phyloP scores from a whole-genome alignment of 2,113 vertebrate genomes.

The Natator depressus region DNA sequence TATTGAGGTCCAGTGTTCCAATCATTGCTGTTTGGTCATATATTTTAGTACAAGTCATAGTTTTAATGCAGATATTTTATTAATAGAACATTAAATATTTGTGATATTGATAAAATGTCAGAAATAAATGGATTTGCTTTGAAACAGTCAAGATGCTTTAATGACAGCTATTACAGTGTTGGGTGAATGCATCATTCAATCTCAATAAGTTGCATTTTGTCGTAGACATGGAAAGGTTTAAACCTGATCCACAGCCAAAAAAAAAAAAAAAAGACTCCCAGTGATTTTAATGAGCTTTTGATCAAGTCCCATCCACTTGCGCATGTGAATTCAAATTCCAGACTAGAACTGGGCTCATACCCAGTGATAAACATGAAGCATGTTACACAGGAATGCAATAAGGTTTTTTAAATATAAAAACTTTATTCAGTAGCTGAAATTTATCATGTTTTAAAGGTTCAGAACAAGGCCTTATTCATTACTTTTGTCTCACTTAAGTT shows the following conservation, averaged over 20 bases:
- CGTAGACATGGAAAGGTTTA: background rate
- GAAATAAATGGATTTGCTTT: background rate
- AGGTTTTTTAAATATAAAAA: background rate
- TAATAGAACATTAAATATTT: background rate
- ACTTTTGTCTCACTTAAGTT: background rate
- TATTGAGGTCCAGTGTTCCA: background rate
- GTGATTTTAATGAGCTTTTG: background rate
- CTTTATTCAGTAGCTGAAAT: background rate
- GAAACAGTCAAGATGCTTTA: background rate
- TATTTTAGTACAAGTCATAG: background rate
- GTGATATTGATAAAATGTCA: background rate
- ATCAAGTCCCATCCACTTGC: background rate
- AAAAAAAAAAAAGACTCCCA: background rate
- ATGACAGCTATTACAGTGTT: background rate
- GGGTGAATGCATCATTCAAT: background rate
- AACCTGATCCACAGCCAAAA: background rate
- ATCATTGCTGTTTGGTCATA: background rate
- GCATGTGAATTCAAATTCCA: background rate
- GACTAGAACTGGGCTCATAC: background rate
- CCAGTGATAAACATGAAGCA: background rate
- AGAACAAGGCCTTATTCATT: background rate
- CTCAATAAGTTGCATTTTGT: background rate
- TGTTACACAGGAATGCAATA: background rate
- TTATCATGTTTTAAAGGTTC: background rate
- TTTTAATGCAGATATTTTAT: background rate